A percentile compares a stretch with the other conserved stretches of the same genome.
These are phyloP conservation scores for Ennomos fuscantarius DNA, from an alignment of 2,888 invertebrate species.

Conservation along the genomic window DNA sequence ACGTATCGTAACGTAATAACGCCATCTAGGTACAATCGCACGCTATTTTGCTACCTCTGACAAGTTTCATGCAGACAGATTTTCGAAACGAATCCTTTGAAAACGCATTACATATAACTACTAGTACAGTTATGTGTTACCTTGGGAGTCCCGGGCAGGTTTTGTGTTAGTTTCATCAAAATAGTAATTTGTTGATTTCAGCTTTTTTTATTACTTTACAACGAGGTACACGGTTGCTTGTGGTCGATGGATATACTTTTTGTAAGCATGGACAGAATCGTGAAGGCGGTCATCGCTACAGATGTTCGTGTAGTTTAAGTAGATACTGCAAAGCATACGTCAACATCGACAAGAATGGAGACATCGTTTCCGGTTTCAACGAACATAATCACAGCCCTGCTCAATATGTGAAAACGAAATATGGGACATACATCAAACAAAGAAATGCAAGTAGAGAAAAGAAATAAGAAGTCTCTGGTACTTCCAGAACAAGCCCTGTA, in stretches of 20 bases:
- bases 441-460: too few relatives aligned
- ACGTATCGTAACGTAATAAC: too few relatives aligned
- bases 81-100: too few relatives aligned
- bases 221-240: constrained; percentile 33
- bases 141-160: too few relatives aligned
- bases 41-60: too few relatives aligned
- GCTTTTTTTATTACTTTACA: constrained; percentile 14
- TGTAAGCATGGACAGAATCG: constrained; percentile 29
- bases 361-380: background rate
- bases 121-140: too few relatives aligned
- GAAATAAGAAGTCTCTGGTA: too few relatives aligned
- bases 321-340: constrained; percentile 16
- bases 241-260: constrained; percentile 40
- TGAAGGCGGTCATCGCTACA: constrained; percentile 18
- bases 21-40: too few relatives aligned
- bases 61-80: too few relatives aligned
- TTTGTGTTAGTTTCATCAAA: too few relatives aligned
- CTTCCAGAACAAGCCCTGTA: too few relatives aligned
- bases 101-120: too few relatives aligned
- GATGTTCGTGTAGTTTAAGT: constrained; percentile 9
- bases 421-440: background rate
- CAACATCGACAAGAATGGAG: background rate
- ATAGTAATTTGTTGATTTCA: constrained; percentile 7
- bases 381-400: constrained; percentile 6
- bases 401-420: background rate